Conservation (phyloP, 2,797 vertebrate species). For the Sebastes cheni region DNA sequence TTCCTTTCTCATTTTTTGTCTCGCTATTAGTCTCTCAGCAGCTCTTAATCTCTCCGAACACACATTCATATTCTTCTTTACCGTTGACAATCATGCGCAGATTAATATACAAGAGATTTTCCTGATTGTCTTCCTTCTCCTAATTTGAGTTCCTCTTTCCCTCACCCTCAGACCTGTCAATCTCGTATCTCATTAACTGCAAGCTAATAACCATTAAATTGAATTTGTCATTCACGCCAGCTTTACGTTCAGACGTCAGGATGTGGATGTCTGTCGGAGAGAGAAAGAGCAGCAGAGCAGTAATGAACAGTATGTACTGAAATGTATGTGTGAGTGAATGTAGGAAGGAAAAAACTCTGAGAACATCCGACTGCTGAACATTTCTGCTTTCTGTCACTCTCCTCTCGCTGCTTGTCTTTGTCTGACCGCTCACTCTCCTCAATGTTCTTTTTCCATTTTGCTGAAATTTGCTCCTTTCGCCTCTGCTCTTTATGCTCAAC, state of each 20-base stretch:
- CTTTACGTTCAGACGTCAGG: not conserved
- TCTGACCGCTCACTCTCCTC: not conserved
- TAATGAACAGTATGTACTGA: slow-evolving; percentile 1
- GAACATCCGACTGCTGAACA: not conserved
- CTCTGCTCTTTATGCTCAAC: not conserved
- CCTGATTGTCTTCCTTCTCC: not conserved
- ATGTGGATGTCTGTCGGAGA: not conserved
- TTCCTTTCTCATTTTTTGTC: slow-evolving; percentile 19
- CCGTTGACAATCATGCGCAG: not conserved
- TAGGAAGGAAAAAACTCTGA: not conserved
- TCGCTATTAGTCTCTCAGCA: slow-evolving; percentile 31
- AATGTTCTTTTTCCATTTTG: slow-evolving; percentile 8
- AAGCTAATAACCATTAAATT: slow-evolving; percentile 9
- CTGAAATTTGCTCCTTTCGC: not conserved
- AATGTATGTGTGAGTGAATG: not conserved
- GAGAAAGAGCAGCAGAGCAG: not conserved
- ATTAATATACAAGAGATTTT: not conserved
- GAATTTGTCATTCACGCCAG: not conserved
- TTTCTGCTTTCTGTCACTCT: not conserved
- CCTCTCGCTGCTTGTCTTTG: slow-evolving; percentile 1
- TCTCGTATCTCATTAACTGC: not conserved
- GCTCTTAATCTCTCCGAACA: slow-evolving; percentile 32
- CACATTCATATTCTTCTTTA: slow-evolving; percentile 12
- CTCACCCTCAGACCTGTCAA: not conserved
- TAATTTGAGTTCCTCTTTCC: not conserved